A percentile compares a stretch with the other conserved stretches of the same genome.
Evolutionary conservation across 53 echinoderm and acorn worm genomes (phyloP).

Genomic region (Echinometra lucunter): DNA sequence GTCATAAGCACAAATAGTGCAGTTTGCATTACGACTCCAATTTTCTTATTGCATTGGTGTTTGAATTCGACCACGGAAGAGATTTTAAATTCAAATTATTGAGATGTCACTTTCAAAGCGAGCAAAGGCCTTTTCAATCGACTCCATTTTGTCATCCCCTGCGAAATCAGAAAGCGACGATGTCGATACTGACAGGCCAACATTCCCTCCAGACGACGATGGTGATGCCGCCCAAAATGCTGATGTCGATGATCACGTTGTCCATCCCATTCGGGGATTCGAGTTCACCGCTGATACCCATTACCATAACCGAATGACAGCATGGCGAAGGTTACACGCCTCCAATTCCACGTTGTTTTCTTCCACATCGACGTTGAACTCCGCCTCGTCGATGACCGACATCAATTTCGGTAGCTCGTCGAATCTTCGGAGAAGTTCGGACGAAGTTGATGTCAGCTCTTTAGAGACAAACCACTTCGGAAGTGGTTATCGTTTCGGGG

Average conservation of each 20-base stretch:
- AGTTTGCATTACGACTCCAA: not conserved
- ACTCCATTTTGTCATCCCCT: slow-evolving; percentile 19
- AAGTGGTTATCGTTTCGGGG: not conserved
- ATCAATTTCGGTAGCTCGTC: not conserved
- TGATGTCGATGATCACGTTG: not conserved
- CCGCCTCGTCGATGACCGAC: slow-evolving; percentile 44
- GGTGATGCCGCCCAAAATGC: not conserved
- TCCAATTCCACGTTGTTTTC: slow-evolving; percentile 7
- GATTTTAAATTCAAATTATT: not conserved
- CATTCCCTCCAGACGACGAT: too few relatives aligned
- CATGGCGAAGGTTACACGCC: slow-evolving; percentile 16
- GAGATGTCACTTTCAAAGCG: slow-evolving; percentile 42
- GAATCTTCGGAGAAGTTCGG: not conserved
- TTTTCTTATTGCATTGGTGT: not conserved
- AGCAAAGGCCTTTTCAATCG: slow-evolving; percentile 53
- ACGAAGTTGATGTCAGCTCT: not conserved
- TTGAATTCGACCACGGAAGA: not conserved
- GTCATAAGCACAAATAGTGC: not conserved
- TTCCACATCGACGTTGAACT: slow-evolving; percentile 39
- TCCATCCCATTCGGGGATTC: not conserved
- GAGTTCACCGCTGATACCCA: not conserved
- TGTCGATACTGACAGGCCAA: not conserved
- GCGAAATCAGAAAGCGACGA: not conserved
- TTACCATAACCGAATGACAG: not conserved
- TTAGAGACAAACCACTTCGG: not conserved